Base-by-base conservation (phyloP, 1,140 invertebrate species). In the Drosophila lacertosa region DNA sequence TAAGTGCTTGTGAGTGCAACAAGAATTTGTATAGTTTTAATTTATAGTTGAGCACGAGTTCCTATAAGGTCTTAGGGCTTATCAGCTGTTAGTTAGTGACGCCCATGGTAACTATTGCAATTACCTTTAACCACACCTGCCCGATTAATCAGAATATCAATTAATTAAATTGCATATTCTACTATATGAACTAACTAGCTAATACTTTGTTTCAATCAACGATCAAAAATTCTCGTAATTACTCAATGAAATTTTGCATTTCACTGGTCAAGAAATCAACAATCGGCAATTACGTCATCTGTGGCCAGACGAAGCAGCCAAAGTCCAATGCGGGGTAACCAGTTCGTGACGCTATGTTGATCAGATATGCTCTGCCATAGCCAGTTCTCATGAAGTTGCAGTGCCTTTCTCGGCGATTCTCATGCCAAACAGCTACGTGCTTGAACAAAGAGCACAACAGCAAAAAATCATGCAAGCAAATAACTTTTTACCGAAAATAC, bases 281-380 rank as follows among this genome's bases (percentile, higher is more conserved):
- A 53, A 68, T 33, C 50, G 32, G 7, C 20, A 26, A 55, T 65
- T 70, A 53, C 67, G 67, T 70, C 67, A 70, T 16, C 29, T 42
- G 20, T 4, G 10, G 13, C 13, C 5, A 26, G 33, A 54, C 4
- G 13, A 32, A 0, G 39, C 18, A 4, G 29, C 15, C 62, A 65
- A 58, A 66, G 54, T 66, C 18, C 47, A 62, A 22, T 48, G n/a
- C n/a, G 54, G 16, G 33, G 15, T 0, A 48, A 60, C 15, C 13
- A 15, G 66, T 63, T 55, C 59, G 58, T 69, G 66, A 50, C 18
- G 39, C 50, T 62, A 69, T 68, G 58, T 54, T 47, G 24, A 55
- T 69, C 59, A 55, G 32, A 63, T 63, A 62, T 47, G 39, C 26
- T 22, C 1, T 2, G 9, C 9, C 16, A 44, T 7, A 44, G 11